These are phyloP conservation scores for Pyralis farinalis DNA, from an alignment of 2,888 invertebrate genomes.

Conservation along the genomic window DNA sequence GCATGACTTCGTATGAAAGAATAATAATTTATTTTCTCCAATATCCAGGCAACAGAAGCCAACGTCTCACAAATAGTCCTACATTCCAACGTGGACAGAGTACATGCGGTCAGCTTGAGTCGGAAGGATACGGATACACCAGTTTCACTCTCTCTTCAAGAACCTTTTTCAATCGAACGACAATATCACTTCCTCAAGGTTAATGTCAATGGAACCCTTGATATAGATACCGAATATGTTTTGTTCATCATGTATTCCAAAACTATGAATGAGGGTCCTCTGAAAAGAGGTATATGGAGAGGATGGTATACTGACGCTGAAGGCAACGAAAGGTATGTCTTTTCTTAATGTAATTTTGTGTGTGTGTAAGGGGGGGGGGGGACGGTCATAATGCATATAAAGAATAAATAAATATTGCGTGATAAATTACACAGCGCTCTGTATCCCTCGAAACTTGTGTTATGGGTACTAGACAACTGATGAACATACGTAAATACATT, in stretches of 20 bases:
- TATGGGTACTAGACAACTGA: too few relatives aligned
- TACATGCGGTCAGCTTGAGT: constrained; percentile 35
- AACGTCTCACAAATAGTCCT: constrained; percentile 60
- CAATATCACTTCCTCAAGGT: constrained; percentile 68
- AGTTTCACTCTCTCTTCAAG: constrained; percentile 20
- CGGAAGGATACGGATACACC: constrained; percentile 22
- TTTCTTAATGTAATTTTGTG: too few relatives aligned
- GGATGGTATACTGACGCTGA: constrained; percentile 59
- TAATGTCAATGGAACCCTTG: constrained; percentile 42
- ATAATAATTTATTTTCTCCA: not conserved
- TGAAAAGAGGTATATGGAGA: constrained; percentile 71
- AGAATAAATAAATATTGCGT: too few relatives aligned
- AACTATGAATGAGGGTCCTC: constrained; percentile 72
- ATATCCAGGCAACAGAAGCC: constrained; percentile 45
- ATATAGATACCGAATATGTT: constrained; percentile 47
- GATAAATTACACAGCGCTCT: too few relatives aligned
- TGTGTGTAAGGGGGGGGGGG: too few relatives aligned
- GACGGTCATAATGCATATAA: too few relatives aligned
- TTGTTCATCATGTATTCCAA: constrained; percentile 68
- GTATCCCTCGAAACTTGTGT: too few relatives aligned
- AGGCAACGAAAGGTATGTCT: constrained; percentile 48
- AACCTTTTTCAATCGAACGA: constrained; percentile 37
- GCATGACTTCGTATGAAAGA: too few relatives aligned
- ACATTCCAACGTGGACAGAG: constrained; percentile 68
- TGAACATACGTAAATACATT: too few relatives aligned